Percentiles rank a stretch among this genome's conserved stretches.
Conservation (phyloP, 2,888 invertebrate genomes). For the Halictus ligatus region DNA sequence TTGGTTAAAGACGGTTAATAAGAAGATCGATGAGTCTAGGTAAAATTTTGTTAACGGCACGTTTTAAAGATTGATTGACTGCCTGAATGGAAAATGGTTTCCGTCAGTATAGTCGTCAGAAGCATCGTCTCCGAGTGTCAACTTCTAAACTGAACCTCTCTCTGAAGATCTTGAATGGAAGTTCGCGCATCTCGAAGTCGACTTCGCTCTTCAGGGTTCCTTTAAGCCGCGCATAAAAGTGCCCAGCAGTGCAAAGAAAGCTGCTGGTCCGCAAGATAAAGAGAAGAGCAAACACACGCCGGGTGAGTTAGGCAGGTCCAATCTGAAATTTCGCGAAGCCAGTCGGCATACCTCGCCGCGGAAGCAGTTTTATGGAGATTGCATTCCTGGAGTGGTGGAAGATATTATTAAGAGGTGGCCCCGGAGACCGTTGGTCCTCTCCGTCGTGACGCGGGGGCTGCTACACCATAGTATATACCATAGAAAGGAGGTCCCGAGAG, state of each 20-base stretch:
- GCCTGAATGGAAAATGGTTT: neutral
- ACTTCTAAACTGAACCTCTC: neutral
- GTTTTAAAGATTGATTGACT: neutral
- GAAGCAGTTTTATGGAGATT: conserved; percentile 82
- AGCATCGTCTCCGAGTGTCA: neutral
- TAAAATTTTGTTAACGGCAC: neutral
- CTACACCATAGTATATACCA: conserved; percentile 4
- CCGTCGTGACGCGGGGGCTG: conserved; percentile 49
- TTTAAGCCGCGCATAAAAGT: neutral
- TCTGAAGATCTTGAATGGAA: neutral
- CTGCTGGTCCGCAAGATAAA: conserved; percentile 50
- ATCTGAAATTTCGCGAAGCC: conserved; percentile 65
- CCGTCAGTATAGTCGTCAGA: neutral
- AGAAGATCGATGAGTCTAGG: neutral
- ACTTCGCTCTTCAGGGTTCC: neutral
- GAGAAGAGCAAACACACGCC: conserved; percentile 57
- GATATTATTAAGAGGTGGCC: conserved; percentile 80
- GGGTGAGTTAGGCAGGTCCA: conserved; percentile 45
- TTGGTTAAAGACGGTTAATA: too few species aligned
- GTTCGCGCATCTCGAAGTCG: neutral
- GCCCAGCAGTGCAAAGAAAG: neutral
- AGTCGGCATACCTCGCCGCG: conserved; percentile 51
- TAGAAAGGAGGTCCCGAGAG: conserved; percentile 8
- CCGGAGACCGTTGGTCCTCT: conserved; percentile 47
- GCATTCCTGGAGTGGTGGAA: conserved; percentile 75